phyloP scores from a whole-genome alignment of 92 coral and sea anemone species.

The Galaxea fascicularis region DNA sequence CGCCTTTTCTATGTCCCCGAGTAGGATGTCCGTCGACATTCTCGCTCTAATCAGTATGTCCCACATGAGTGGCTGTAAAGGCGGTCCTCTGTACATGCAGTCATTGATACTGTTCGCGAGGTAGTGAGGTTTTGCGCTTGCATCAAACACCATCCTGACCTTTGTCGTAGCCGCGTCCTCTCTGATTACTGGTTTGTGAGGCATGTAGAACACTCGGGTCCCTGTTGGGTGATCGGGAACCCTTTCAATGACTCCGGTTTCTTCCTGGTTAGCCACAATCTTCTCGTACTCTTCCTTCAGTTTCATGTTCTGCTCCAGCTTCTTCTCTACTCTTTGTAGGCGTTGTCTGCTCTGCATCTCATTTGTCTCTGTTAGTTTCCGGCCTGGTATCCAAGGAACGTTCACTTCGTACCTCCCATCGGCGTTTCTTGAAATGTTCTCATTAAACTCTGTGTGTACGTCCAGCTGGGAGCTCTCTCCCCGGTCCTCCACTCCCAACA shows the following conservation, averaged over 20 bases:
- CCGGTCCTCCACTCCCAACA: constrained; percentile 23
- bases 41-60: constrained; percentile 65
- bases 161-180: constrained; percentile 61
- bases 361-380: constrained; percentile 57
- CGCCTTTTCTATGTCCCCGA: constrained; percentile 71
- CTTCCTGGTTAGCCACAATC: constrained; percentile 50
- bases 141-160: constrained; percentile 69
- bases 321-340: constrained; percentile 49
- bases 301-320: constrained; percentile 26
- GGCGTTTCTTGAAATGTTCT: constrained; percentile 30
- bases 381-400: constrained; percentile 78
- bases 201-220: constrained; percentile 61
- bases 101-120: constrained; percentile 65
- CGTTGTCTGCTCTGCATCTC: constrained; percentile 62
- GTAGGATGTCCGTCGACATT: constrained; percentile 56
- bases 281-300: constrained; percentile 36
- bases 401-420: constrained; percentile 66
- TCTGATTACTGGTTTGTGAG: constrained; percentile 70
- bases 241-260: constrained; percentile 60
- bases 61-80: constrained; percentile 67
- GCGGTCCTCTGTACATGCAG: constrained; percentile 68
- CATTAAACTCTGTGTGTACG: constrained; percentile 47
- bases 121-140: constrained; percentile 68
- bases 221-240: constrained; percentile 60
- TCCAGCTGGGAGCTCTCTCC: constrained; percentile 59